Conservation (phyloP, 2,888 invertebrate genomes). For the Griposia aprilina region DNA sequence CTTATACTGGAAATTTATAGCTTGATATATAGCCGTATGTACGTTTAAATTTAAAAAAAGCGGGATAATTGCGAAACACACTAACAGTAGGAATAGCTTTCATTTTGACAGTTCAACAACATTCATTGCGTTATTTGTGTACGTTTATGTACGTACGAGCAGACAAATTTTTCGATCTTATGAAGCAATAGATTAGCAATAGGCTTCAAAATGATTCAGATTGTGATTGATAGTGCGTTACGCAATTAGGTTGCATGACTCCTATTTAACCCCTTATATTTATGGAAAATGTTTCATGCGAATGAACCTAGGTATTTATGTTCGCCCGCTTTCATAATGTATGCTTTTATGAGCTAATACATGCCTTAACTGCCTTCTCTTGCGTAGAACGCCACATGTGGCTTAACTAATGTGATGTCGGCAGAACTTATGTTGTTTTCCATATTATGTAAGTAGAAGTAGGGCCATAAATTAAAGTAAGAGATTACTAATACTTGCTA, state of each 20-base stretch:
- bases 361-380: slow-evolving; percentile 18
- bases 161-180: too few relatives aligned
- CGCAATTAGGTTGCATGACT: background rate
- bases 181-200: too few relatives aligned
- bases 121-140: too few relatives aligned
- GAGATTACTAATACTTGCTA: background rate
- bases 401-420: slow-evolving; percentile 7
- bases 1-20: too few relatives aligned
- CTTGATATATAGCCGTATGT: too few relatives aligned
- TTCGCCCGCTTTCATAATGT: slow-evolving; percentile 4
- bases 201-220: too few relatives aligned
- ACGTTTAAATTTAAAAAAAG: too few relatives aligned
- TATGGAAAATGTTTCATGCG: background rate
- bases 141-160: too few relatives aligned
- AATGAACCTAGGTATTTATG: background rate
- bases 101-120: too few relatives aligned
- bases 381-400: slow-evolving; percentile 27
- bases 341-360: slow-evolving; percentile 32
- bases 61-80: too few relatives aligned
- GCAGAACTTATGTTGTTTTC: background rate
- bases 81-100: too few relatives aligned
- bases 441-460: background rate
- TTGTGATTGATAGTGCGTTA: too few relatives aligned
- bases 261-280: background rate
- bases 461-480: background rate